Base-by-base conservation (phyloP, 2,888 invertebrate genomes). In the Dastarcus helophoroides region DNA sequence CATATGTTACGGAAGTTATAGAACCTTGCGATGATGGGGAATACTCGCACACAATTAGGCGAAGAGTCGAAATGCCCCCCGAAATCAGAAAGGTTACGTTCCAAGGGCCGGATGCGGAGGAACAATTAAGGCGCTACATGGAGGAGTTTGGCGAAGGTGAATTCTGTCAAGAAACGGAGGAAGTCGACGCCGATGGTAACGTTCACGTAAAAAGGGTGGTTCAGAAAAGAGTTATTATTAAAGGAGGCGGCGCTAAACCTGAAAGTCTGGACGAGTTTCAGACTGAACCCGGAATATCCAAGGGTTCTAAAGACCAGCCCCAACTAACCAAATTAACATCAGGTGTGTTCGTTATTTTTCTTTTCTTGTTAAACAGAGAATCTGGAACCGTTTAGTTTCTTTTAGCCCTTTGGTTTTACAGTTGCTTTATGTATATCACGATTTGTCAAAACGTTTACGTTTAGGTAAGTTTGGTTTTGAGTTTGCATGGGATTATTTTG, bases 51-150 rank as follows among this genome's bases (percentile, higher is more conserved):
- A 61, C 62, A 1, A 58, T 68, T 33, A 64, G 65, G 35, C 51
- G 67, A 10, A 59, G 60, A 14, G 63, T 69, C 6, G 62, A 66
- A 44, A 47, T 68, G 38, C 65, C 67, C 9, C 62, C 67, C 2
- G 67, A 69, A 45, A 56, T 69, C 3, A 54, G 58, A 25, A 66
- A 66, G 43, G 54, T 69, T 6, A 68, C 67, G 3, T 69, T 71
- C 42, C 59, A 55, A 33, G 71, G 71, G 7, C 58, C 63, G 22
- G 64, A 68, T 40, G 68, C 68, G 13, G 65, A 69, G 31, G 51
- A 63, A 32, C 63, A 64, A 38, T 44, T 70, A 40, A 52, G 58
- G 36, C 62, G 66, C 30, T 70, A 65, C 39, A 62, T 70, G 19
- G 59, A 64, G 31, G 54, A 60, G 27, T 68, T 69, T 44, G 59